phyloP scores from a whole-genome alignment of 1,140 invertebrate species.

The Dendroctonus valens region DNA sequence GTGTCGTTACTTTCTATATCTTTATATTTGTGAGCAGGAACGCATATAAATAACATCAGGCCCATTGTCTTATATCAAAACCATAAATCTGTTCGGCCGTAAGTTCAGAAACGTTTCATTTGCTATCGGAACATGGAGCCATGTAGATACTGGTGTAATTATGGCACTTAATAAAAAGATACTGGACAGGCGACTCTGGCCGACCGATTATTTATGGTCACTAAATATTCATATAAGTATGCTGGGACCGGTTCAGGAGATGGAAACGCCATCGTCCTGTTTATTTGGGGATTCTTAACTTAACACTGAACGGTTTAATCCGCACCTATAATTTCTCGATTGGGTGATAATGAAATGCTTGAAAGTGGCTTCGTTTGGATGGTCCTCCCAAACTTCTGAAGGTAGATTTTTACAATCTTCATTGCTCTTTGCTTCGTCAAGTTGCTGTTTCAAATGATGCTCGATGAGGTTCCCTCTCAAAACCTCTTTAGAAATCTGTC shows the following conservation, averaged over 20 bases:
- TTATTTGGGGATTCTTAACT: conserved; percentile 11
- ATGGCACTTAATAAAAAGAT: conserved; percentile 46
- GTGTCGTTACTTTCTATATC: too few relatives aligned
- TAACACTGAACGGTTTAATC: conserved; percentile 21
- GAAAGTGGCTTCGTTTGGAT: too few relatives aligned
- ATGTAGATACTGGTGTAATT: conserved; percentile 44
- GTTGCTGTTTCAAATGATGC: too few relatives aligned
- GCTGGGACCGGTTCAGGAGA: conserved; percentile 3
- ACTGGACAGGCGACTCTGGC: conserved; percentile 36
- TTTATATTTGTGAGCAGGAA: too few relatives aligned
- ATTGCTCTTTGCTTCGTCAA: too few relatives aligned
- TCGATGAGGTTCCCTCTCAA: too few relatives aligned
- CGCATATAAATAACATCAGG: too few relatives aligned
- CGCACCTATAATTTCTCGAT: conserved; percentile 22
- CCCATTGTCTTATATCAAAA: conserved; percentile 33
- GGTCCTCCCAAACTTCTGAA: too few relatives aligned
- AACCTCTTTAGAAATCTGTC: too few relatives aligned
- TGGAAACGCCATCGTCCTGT: conserved; percentile 6
- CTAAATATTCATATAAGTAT: conserved; percentile 42
- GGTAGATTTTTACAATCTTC: too few relatives aligned
- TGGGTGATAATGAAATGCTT: too few relatives aligned
- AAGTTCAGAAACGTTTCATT: conserved; percentile 31
- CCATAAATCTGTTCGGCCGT: conserved; percentile 28
- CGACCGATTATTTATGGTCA: conserved; percentile 42
- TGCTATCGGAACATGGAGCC: conserved; percentile 32